phyloP scores from a whole-genome alignment of 2,113 vertebrate genomes.

The Heptranchias perlo region DNA sequence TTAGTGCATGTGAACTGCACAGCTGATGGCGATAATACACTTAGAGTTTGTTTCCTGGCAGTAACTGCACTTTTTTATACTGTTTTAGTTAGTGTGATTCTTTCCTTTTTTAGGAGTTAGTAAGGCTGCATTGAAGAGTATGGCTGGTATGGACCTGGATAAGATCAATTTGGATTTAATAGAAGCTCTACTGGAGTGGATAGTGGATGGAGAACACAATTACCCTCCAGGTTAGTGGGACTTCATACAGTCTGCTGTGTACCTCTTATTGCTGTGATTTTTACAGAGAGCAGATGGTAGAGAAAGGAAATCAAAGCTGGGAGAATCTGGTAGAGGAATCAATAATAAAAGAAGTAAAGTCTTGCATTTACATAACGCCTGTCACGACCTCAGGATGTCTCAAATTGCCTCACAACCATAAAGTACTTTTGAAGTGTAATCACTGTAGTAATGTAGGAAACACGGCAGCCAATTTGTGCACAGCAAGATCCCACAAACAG shows the following conservation, averaged over 20 bases:
- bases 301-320: neutral
- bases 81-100: neutral
- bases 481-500: no score
- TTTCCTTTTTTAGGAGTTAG: constrained; percentile 59
- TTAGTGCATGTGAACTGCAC: neutral
- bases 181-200: constrained; percentile 89
- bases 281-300: no score
- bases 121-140: constrained; percentile 79
- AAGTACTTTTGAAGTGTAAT: no score
- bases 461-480: no score
- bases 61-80: no score
- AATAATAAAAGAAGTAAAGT: no score
- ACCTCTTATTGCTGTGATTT: neutral
- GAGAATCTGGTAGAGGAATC: no score
- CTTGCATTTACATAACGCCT: no score
- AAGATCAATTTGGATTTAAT: constrained; percentile 95
- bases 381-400: no score
- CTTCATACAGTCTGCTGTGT: neutral
- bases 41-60: neutral
- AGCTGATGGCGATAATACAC: no score
- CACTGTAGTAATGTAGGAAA: no score
- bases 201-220: constrained; percentile 76
- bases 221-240: constrained; percentile 75
- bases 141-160: constrained; percentile 85
- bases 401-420: no score